Percentiles rank a stretch among this genome's conserved stretches.
Evolutionary conservation across 2,888 invertebrate species (phyloP).

Genomic region (Standfussiana lucernea): DNA sequence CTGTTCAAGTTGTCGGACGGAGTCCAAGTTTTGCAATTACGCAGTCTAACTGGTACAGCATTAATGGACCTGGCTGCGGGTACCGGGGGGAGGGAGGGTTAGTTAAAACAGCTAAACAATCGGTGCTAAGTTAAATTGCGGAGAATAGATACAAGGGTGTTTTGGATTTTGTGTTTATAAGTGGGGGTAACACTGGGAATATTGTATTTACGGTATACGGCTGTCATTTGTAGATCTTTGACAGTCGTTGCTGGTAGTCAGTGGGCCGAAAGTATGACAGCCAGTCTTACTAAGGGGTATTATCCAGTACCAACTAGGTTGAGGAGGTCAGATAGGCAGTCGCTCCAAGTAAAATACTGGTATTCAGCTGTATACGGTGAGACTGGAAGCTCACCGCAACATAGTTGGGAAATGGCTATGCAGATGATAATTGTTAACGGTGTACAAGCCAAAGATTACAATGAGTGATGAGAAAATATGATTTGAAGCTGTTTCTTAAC

Average conservation of each 20-base stretch:
- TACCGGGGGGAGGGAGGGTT: conserved; percentile 38
- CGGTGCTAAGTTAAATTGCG: conserved; percentile 61
- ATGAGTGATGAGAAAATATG: background rate
- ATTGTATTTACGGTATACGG: no score
- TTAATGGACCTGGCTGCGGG: conserved; percentile 60
- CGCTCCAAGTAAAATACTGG: no score
- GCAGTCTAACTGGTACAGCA: conserved; percentile 62
- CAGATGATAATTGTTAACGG: no score
- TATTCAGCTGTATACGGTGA: no score
- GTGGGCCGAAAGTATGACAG: no score
- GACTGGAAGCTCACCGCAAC: no score
- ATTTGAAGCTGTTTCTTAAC: background rate
- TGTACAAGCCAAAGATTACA: background rate
- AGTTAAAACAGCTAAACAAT: conserved; percentile 62
- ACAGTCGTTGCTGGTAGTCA: no score
- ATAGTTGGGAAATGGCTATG: no score
- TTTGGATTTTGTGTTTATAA: conserved; percentile 9
- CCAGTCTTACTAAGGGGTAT: no score
- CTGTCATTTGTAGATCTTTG: no score
- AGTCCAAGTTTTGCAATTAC: conserved; percentile 70
- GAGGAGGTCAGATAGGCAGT: no score
- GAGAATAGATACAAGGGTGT: conserved; percentile 29
- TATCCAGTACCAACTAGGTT: no score
- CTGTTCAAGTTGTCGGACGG: conserved; percentile 63
- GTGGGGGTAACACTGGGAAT: background rate